These are phyloP conservation scores for Chirona hameri DNA, from an alignment of 2,888 invertebrate genomes.

Conservation along the genomic window DNA sequence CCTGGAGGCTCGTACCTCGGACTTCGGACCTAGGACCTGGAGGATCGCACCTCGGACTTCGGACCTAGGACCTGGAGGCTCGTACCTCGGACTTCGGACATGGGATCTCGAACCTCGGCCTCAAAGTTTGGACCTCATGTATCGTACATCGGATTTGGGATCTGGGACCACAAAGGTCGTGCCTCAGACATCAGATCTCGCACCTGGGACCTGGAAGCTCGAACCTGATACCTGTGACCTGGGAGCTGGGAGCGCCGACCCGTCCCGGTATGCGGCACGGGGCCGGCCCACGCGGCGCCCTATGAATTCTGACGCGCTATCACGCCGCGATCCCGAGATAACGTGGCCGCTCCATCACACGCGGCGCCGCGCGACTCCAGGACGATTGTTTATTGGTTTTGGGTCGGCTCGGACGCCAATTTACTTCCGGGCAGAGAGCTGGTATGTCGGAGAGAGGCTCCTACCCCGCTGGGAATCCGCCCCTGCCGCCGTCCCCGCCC, in stretches of 20 bases:
- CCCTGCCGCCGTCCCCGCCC: background rate
- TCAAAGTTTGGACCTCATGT: too few relatives aligned
- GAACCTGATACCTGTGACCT: too few relatives aligned
- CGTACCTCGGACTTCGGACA: too few relatives aligned
- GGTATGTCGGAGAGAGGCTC: background rate
- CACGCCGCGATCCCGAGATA: background rate
- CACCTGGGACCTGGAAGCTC: too few relatives aligned
- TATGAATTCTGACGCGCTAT: constrained; percentile 10
- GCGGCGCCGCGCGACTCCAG: background rate
- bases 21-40: too few relatives aligned
- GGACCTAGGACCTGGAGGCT: too few relatives aligned
- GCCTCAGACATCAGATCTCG: too few relatives aligned
- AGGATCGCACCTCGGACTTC: too few relatives aligned
- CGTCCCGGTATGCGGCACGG: background rate
- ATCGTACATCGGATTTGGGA: too few relatives aligned
- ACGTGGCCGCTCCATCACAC: background rate
- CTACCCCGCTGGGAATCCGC: background rate
- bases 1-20: too few relatives aligned
- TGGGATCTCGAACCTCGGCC: too few relatives aligned
- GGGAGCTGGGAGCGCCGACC: background rate
- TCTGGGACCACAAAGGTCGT: too few relatives aligned
- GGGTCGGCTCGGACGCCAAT: background rate
- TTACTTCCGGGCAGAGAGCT: background rate
- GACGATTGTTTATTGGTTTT: constrained; percentile 13
- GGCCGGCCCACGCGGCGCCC: constrained; percentile 4